Evolutionary conservation across 2,888 invertebrate genomes (phyloP), one percentile per base, ranked within the genome.

Genomic region (Cistogaster globosa): DNA sequence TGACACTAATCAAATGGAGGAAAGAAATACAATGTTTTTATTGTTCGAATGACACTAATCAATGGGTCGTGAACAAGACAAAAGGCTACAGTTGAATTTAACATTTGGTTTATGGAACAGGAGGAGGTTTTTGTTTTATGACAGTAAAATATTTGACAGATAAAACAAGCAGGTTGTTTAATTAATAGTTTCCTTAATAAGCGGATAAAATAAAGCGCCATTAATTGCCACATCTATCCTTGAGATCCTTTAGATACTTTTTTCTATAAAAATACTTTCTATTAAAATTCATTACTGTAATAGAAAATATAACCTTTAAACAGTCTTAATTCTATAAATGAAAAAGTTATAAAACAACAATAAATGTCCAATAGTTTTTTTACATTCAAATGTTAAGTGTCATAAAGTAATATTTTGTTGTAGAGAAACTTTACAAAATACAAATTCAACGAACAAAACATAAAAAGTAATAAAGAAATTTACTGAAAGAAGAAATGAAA

Each of bases 391-490:
- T 53, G 22, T 80, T 68, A 80, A 80, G 80, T 80, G 74, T 68
- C 74, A 45, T 60, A 74, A 80, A 80, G 80, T 68, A 62, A 60
- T 80, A 60, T 79, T 45, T 79, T 58, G 51, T 60, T 67, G 18
- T n/a, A n/a, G 42, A 65, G 22, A 51, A 74, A 68, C 60, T 80
- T 80, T 68, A n/a, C n/a, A 16, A n/a, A 78, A 1, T 2, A 26
- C 26, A 26, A 1, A 26, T 22, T 67, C 58, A 74, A 80, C 26
- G 60, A 80, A 74, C 62, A 45, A 5, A 45, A 78, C 45, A 80
- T 55, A 80, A 71, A 65, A 79, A 79, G 71, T 55, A 55, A 71
- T 78, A 79, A 72, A 72, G 26, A 79, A 65, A 72, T 72, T 72
- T 62, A 63, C 58, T 74, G 60, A 67, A 74, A 74, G 67, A 78